These are phyloP conservation scores for Tridacna gigas DNA, from an alignment of 2,888 invertebrate species.

Conservation along the genomic window DNA sequence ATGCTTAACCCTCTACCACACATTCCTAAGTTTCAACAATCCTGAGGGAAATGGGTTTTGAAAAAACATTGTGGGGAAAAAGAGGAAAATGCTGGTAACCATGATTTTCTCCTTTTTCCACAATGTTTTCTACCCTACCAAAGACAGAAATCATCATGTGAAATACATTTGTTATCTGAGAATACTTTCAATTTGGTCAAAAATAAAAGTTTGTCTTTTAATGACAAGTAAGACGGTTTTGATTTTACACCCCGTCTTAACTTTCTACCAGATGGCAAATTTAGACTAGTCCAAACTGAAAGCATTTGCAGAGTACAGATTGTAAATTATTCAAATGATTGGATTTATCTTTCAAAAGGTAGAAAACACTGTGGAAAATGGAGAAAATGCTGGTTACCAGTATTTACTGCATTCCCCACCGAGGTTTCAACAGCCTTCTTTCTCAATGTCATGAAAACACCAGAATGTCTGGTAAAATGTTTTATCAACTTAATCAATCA, in stretches of 20 bases:
- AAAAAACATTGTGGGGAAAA: not conserved
- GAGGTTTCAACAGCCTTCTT: no score
- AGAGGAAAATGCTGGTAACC: not conserved
- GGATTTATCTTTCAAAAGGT: no score
- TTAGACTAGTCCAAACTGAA: not conserved
- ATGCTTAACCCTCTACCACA: not conserved
- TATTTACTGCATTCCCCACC: no score
- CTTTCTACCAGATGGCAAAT: not conserved
- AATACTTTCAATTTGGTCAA: not conserved
- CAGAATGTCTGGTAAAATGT: no score
- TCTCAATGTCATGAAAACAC: no score
- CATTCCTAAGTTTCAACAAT: not conserved
- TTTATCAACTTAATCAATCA: no score
- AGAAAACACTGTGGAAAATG: no score
- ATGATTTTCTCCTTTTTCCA: not conserved
- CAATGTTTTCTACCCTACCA: not conserved
- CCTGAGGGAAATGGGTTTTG: not conserved
- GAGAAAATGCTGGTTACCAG: no score
- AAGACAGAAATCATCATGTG: not conserved
- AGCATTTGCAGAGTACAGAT: not conserved
- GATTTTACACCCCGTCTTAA: not conserved
- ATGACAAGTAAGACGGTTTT: not conserved
- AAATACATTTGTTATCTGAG: not conserved
- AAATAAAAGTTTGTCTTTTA: not conserved
- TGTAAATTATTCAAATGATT: no score